Evolutionary conservation across 2,888 invertebrate genomes (phyloP).

Genomic region (Trichopoda pennipes): DNA sequence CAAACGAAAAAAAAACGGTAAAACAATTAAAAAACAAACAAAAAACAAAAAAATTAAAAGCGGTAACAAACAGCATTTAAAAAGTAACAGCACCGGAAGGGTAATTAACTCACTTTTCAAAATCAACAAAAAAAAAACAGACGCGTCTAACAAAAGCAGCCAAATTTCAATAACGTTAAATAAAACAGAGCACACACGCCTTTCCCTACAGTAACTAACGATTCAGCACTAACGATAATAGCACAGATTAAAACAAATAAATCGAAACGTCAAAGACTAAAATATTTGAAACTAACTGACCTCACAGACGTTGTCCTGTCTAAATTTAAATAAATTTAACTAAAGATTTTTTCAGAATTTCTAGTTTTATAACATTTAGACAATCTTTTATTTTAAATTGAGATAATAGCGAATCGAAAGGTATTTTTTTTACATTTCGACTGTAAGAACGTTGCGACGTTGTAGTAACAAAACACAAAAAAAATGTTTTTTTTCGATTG

Average conservation of each 20-base stretch:
- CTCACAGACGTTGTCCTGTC: no score
- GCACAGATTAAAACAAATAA: background rate
- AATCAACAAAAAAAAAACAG: constrained; percentile 58
- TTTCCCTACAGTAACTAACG: constrained; percentile 58
- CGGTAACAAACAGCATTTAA: constrained; percentile 39
- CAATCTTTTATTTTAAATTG: no score
- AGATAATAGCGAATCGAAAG: no score
- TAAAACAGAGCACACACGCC: constrained; percentile 64
- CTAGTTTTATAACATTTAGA: no score
- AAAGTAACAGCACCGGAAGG: constrained; percentile 75
- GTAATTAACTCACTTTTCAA: constrained; percentile 79
- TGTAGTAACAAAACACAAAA: no score
- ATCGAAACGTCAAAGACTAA: background rate
- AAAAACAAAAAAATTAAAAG: constrained; percentile 12
- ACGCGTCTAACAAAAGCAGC: constrained; percentile 59
- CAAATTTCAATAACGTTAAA: constrained; percentile 39
- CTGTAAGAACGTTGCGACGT: no score
- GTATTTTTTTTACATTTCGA: no score
- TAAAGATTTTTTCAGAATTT: no score
- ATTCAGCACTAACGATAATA: constrained; percentile 7
- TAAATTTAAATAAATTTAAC: no score
- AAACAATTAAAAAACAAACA: constrained; percentile 42
- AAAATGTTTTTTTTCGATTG: no score
- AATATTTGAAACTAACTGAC: constrained; percentile 39
- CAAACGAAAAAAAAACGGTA: constrained; percentile 15